phyloP scores from a whole-genome alignment of 2,113 vertebrate species.

The Plecturocebus donacophilus region DNA sequence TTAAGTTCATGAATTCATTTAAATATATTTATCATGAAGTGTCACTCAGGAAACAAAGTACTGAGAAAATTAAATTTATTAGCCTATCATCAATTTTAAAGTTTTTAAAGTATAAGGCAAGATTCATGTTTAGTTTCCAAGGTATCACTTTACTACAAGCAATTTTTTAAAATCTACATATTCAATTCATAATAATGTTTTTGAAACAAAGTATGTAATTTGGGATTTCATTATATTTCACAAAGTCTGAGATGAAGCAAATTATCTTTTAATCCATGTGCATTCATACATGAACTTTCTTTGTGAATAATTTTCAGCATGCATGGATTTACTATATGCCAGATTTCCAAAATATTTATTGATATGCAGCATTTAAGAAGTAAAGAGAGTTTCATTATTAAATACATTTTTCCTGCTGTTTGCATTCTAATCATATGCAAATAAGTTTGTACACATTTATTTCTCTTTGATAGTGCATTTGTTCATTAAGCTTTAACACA shows the following conservation, averaged over 20 bases:
- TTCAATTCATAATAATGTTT: constrained; percentile 46
- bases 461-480: constrained; percentile 75
- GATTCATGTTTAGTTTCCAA: background rate
- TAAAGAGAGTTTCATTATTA: background rate
- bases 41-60: background rate
- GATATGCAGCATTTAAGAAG: constrained; percentile 55
- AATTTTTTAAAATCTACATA: constrained; percentile 55
- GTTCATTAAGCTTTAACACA: constrained; percentile 78
- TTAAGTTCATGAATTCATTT: background rate
- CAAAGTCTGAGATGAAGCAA: constrained; percentile 58
- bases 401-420: constrained; percentile 47
- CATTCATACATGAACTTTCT: constrained; percentile 41
- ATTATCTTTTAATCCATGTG: constrained; percentile 73
- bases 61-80: background rate
- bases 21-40: background rate
- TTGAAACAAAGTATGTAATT: constrained; percentile 22
- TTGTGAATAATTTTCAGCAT: constrained; percentile 77
- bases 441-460: constrained; percentile 73
- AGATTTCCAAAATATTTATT: constrained; percentile 65
- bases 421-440: constrained; percentile 64
- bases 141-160: background rate
- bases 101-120: background rate
- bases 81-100: background rate
- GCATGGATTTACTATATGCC: constrained; percentile 45
- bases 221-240: constrained; percentile 58